A percentile compares a stretch with the other conserved stretches of the same genome.
phyloP scores from a whole-genome alignment of 1,140 invertebrate genomes.

The Tyrophagus putrescentiae region DNA sequence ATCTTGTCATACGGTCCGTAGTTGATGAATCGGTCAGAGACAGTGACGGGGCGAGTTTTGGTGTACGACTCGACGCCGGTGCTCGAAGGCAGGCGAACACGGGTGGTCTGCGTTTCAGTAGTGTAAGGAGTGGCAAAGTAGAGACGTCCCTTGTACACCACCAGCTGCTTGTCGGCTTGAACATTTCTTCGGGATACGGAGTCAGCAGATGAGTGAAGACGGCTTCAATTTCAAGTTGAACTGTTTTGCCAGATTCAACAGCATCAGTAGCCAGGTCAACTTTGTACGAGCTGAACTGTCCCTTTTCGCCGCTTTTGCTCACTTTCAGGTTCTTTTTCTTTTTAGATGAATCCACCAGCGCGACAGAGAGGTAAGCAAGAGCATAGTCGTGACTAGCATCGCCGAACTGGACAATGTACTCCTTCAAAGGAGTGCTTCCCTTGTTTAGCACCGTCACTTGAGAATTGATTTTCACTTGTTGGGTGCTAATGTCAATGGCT shows the following conservation, averaged over 20 bases:
- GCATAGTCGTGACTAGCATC: constrained; percentile 8
- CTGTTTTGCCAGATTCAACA: constrained; percentile 31
- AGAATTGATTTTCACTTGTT: constrained; percentile 64
- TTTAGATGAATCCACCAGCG: constrained; percentile 10
- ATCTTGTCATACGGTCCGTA: constrained; percentile 77
- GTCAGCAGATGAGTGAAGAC: constrained; percentile 55
- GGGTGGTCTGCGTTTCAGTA: constrained; percentile 61
- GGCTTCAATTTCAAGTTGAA: constrained; percentile 49
- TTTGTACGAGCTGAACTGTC: constrained; percentile 30
- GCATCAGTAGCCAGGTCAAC: constrained; percentile 20
- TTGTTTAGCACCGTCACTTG: constrained; percentile 67
- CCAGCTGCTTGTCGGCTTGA: constrained; percentile 83
- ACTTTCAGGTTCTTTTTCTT: constrained; percentile 26
- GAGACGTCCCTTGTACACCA: constrained; percentile 65
- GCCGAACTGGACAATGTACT: constrained; percentile 18
- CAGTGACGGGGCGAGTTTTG: constrained; percentile 63
- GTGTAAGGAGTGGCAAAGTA: constrained; percentile 70
- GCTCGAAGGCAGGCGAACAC: constrained; percentile 54
- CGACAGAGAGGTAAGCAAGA: constrained; percentile 21
- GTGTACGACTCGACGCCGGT: constrained; percentile 60
- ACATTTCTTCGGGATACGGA: constrained; percentile 73
- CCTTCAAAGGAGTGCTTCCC: constrained; percentile 43
- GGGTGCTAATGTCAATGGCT: constrained; percentile 66
- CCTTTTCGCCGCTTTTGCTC: background rate
- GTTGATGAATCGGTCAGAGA: constrained; percentile 56